Conservation (phyloP, 2,888 invertebrate genomes). For the Brachynemurus nebulosus region DNA sequence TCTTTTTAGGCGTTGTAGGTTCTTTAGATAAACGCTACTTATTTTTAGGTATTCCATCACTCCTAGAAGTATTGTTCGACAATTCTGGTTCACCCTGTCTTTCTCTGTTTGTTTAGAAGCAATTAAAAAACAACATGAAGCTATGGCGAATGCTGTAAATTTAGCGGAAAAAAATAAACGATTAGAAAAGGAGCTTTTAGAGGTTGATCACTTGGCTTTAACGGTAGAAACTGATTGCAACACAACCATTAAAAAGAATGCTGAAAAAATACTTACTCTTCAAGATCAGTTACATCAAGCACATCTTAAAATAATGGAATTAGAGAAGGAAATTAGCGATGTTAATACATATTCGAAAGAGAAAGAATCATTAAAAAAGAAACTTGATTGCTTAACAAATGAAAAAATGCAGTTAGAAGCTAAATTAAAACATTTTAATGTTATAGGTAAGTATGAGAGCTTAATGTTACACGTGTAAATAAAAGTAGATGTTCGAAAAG, state of each 20-base stretch:
- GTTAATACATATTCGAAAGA: conserved; percentile 28
- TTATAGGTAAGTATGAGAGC: conserved; percentile 44
- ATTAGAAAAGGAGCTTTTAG: conserved; percentile 54
- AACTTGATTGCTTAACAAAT: conserved; percentile 36
- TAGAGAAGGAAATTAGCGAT: conserved; percentile 27
- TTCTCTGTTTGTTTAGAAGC: too few species aligned
- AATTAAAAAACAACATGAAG: conserved; percentile 60
- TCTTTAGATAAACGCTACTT: too few species aligned
- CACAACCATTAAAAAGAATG: conserved; percentile 45
- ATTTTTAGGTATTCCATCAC: too few species aligned
- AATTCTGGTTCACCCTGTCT: too few species aligned
- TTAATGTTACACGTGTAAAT: too few species aligned
- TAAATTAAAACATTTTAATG: conserved; percentile 42
- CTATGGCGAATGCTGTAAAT: conserved; percentile 59
- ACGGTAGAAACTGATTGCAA: conserved; percentile 67
- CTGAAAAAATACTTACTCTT: conserved; percentile 32
- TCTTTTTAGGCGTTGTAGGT: too few species aligned
- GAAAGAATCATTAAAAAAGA: conserved; percentile 41
- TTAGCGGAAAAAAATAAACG: conserved; percentile 59
- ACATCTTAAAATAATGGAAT: conserved; percentile 31
- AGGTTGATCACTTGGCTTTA: conserved; percentile 59
- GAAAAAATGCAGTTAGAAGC: conserved; percentile 43
- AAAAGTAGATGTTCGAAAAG: too few species aligned
- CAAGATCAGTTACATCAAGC: conserved; percentile 36
- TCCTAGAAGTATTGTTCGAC: too few species aligned